These are phyloP conservation scores for Acanthis flammea DNA, from an alignment of 2,797 vertebrate genomes.

Conservation along the genomic window DNA sequence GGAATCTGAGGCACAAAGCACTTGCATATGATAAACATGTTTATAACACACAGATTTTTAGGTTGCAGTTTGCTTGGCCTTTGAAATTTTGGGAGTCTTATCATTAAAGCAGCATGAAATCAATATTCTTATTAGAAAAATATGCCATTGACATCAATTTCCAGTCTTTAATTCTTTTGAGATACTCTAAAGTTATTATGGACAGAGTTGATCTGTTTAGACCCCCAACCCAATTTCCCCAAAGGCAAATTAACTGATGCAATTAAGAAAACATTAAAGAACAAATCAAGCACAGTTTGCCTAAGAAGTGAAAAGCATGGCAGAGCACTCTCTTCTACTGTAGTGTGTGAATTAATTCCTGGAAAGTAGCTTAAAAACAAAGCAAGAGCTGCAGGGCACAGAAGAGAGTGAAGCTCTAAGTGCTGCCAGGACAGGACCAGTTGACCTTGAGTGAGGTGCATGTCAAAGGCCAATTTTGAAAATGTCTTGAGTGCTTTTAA, in stretches of 20 bases:
- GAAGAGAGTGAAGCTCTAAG: neutral
- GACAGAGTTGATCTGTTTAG: neutral
- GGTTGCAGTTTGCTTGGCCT: neutral
- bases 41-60: neutral
- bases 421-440: neutral
- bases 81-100: neutral
- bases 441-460: neutral
- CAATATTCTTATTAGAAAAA: constrained; percentile 13
- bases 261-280: neutral
- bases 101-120: neutral
- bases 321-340: neutral
- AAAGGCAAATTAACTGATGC: neutral
- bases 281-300: neutral
- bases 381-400: neutral
- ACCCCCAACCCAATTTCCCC: neutral
- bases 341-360: neutral
- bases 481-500: neutral
- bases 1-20: neutral
- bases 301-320: neutral
- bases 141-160: neutral
- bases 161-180: neutral
- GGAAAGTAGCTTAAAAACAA: neutral
- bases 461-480: neutral
- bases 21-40: neutral
- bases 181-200: neutral